Evolutionary conservation across 2,888 invertebrate species (phyloP).

Genomic region (Myathropa florea): DNA sequence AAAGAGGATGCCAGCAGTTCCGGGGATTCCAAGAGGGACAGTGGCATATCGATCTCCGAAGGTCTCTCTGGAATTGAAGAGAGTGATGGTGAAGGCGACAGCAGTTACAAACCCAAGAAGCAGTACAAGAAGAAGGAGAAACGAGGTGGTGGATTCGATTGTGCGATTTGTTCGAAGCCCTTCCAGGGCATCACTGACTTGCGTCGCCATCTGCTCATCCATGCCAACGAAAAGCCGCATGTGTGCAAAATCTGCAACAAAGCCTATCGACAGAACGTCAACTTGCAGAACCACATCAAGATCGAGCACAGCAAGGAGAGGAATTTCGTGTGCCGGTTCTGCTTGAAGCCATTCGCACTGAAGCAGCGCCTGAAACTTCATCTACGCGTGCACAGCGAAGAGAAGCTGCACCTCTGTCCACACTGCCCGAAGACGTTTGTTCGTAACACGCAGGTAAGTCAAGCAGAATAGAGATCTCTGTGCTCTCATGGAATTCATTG

Average conservation of each 20-base stretch:
- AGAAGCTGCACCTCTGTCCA: constrained; percentile 85
- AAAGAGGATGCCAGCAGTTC: constrained; percentile 78
- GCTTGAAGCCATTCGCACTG: constrained; percentile 88
- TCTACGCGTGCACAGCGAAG: constrained; percentile 87
- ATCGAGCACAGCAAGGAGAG: constrained; percentile 78
- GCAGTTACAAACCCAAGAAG: background rate
- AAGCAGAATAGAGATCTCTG: background rate
- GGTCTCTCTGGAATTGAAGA: background rate
- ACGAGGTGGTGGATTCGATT: constrained; percentile 78
- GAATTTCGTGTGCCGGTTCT: constrained; percentile 86
- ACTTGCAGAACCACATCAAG: constrained; percentile 84
- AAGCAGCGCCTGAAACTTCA: constrained; percentile 89
- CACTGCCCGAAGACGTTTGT: constrained; percentile 86
- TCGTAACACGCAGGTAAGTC: constrained; percentile 86
- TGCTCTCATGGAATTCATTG: background rate
- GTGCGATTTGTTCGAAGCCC: constrained; percentile 84
- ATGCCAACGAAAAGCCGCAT: constrained; percentile 85
- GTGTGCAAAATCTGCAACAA: constrained; percentile 84
- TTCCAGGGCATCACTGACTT: constrained; percentile 86
- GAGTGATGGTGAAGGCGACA: background rate
- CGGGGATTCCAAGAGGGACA: constrained; percentile 74
- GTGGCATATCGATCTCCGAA: constrained; percentile 77
- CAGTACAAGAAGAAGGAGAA: background rate
- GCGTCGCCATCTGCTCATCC: constrained; percentile 85
- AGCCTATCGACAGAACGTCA: constrained; percentile 85